Conservation (phyloP, 2,888 invertebrate genomes). For the Diaperis boleti region DNA sequence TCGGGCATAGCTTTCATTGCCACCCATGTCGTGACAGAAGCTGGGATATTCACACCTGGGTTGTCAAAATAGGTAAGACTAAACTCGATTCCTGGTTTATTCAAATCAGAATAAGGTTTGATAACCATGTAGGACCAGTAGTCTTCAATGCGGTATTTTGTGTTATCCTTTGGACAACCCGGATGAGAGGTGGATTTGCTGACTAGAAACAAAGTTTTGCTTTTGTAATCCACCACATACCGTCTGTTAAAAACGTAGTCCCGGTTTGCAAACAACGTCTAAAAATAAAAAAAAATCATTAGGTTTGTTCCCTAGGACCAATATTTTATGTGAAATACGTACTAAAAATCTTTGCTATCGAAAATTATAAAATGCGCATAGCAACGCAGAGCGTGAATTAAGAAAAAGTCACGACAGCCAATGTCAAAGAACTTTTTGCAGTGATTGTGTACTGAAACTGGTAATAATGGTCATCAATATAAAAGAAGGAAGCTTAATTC, state of each 20-base stretch:
- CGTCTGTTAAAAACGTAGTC: slow-evolving; percentile 88
- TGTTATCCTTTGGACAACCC: slow-evolving; percentile 74
- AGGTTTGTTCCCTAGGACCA: no score
- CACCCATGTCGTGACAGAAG: slow-evolving; percentile 80
- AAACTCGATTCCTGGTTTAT: slow-evolving; percentile 81
- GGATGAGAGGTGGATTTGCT: slow-evolving; percentile 80
- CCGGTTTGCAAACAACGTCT: slow-evolving; percentile 86
- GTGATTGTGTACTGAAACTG: no score
- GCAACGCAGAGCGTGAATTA: no score
- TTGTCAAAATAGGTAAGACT: slow-evolving; percentile 90
- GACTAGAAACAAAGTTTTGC: slow-evolving; percentile 73
- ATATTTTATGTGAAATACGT: no score
- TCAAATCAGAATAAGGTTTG: slow-evolving; percentile 73
- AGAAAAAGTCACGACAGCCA: no score
- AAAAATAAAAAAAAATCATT: slow-evolving; percentile 59
- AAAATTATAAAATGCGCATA: no score
- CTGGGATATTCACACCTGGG: slow-evolving; percentile 83
- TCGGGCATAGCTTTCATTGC: slow-evolving; percentile 82
- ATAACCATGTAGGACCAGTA: slow-evolving; percentile 92
- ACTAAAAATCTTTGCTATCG: no score
- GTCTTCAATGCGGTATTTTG: slow-evolving; percentile 80
- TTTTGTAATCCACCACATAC: slow-evolving; percentile 71
- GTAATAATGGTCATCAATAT: no score
- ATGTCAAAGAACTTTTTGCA: no score
- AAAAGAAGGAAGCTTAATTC: no score